Percentiles rank a stretch among this genome's conserved stretches.
These are phyloP conservation scores for Xestia xanthographa DNA, from an alignment of 2,888 invertebrate species.

Conservation along the genomic window DNA sequence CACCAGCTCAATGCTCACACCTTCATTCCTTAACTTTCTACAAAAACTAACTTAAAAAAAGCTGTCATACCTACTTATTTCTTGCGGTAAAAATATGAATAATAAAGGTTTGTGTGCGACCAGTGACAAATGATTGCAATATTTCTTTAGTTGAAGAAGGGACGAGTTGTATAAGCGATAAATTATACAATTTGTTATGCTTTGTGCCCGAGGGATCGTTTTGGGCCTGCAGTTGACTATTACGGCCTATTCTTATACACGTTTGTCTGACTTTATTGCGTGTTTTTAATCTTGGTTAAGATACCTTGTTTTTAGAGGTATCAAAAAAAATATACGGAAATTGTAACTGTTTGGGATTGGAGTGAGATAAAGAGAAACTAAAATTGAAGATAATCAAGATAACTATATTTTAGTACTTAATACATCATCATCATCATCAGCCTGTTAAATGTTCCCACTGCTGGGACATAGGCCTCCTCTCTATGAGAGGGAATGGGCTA, in stretches of 20 bases:
- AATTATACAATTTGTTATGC: slow-evolving; percentile 80
- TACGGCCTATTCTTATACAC: slow-evolving; percentile 21
- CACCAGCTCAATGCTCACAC: background rate
- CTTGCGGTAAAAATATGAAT: slow-evolving; percentile 42
- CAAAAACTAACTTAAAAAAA: slow-evolving; percentile 14
- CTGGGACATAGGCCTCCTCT: too few species aligned
- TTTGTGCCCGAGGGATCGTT: slow-evolving; percentile 68
- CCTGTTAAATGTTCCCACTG: too few species aligned
- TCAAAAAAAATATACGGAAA: background rate
- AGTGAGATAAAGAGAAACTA: too few species aligned
- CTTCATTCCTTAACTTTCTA: slow-evolving; percentile 3
- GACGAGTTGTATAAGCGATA: slow-evolving; percentile 73
- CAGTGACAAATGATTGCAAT: slow-evolving; percentile 76
- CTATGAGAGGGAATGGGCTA: too few species aligned
- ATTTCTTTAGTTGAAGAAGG: slow-evolving; percentile 74
- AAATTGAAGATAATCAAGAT: too few species aligned
- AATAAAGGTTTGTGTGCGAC: slow-evolving; percentile 69
- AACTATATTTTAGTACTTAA: too few species aligned
- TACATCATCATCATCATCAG: too few species aligned
- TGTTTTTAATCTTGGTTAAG: background rate
- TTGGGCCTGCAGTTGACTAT: slow-evolving; percentile 38
- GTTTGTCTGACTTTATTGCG: slow-evolving; percentile 19
- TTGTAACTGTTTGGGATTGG: too few species aligned
- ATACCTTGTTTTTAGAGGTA: background rate
- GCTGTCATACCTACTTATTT: slow-evolving; percentile 18